Percentiles rank a stretch among this genome's conserved stretches.
These are phyloP conservation scores for Luehdorfia chinensis DNA, from an alignment of 1,140 invertebrate species.

Conservation along the genomic window DNA sequence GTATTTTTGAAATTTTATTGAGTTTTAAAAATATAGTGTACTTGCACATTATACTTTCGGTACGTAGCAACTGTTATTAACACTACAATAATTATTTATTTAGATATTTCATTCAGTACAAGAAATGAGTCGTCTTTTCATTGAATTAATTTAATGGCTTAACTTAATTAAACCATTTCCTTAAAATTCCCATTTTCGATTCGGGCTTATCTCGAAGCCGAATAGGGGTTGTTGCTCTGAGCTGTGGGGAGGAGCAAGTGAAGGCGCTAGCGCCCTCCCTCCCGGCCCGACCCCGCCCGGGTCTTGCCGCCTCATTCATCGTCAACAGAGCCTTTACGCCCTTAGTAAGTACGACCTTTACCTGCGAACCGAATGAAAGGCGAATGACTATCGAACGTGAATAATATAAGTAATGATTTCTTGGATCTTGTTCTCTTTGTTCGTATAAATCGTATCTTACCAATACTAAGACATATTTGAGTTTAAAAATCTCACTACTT, in stretches of 20 bases:
- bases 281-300: slow-evolving; percentile 33
- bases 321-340: slow-evolving; percentile 54
- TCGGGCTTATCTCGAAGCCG: slow-evolving; percentile 61
- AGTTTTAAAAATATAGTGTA: too few species aligned
- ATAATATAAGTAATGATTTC: slow-evolving; percentile 12
- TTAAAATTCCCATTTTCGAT: slow-evolving; percentile 33
- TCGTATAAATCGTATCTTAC: too few species aligned
- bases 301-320: slow-evolving; percentile 46
- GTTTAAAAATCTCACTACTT: too few species aligned
- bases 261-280: slow-evolving; percentile 22
- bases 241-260: slow-evolving; percentile 29
- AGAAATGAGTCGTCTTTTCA: slow-evolving; percentile 18
- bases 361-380: slow-evolving; percentile 46
- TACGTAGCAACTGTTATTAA: too few species aligned
- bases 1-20: too few species aligned
- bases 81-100: too few species aligned
- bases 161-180: slow-evolving; percentile 35
- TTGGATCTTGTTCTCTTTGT: not conserved
- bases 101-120: too few species aligned
- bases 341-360: slow-evolving; percentile 64
- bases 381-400: slow-evolving; percentile 46
- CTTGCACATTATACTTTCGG: too few species aligned
- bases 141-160: slow-evolving; percentile 6
- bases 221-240: slow-evolving; percentile 67
- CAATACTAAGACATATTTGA: too few species aligned